A percentile compares a stretch with the other conserved stretches of the same genome.
These are phyloP conservation scores for Sylvilagus bachmani DNA, from an alignment of 2,113 vertebrate species.

Conservation along the genomic window DNA sequence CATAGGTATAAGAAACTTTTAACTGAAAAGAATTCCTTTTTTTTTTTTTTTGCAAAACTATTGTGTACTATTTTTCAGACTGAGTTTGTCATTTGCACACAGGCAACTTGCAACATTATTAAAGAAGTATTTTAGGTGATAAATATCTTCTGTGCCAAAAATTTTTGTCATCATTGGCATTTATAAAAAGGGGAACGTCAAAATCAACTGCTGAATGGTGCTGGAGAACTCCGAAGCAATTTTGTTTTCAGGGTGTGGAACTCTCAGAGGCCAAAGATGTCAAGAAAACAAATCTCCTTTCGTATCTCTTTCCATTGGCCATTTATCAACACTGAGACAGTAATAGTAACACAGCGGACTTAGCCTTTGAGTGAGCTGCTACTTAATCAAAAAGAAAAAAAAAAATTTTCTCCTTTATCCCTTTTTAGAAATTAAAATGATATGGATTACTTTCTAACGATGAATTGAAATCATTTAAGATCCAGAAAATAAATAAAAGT, in stretches of 20 bases:
- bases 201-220: background rate
- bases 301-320: background rate
- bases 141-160: background rate
- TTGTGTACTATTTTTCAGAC: background rate
- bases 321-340: background rate
- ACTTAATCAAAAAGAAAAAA: background rate
- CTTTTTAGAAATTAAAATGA: conserved; percentile 14
- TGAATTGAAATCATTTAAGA: conserved; percentile 35
- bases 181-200: background rate
- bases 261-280: background rate
- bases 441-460: conserved; percentile 11
- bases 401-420: background rate
- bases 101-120: background rate
- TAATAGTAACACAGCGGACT: background rate
- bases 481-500: background rate
- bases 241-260: background rate
- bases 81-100: background rate
- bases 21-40: background rate
- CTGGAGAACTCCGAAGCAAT: background rate
- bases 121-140: background rate
- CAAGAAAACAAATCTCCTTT: conserved; percentile 27
- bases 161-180: background rate
- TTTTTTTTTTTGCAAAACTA: background rate
- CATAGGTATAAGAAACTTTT: conserved; percentile 33
- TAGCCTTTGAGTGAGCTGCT: background rate